Conservation (phyloP, 2,888 invertebrate genomes). For the Laothoe populi region DNA sequence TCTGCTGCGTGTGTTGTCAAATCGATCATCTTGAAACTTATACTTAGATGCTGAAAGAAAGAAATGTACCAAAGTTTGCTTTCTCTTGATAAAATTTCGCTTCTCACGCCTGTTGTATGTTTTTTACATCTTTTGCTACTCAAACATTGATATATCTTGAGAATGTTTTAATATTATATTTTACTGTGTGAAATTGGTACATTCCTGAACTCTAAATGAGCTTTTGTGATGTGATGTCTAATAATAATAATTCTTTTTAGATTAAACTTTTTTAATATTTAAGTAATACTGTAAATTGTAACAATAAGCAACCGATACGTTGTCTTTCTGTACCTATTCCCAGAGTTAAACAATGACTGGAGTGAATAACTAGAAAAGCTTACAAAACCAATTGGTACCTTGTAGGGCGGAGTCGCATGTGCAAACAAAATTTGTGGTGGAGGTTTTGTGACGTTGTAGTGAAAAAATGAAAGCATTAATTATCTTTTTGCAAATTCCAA, state of each 20-base stretch:
- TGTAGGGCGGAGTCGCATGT: constrained; percentile 62
- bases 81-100: constrained; percentile 22
- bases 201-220: constrained; percentile 72
- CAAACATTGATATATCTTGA: constrained; percentile 10
- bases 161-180: constrained; percentile 19
- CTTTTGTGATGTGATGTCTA: constrained; percentile 83
- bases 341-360: not conserved
- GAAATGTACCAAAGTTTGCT: constrained; percentile 68
- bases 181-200: constrained; percentile 59
- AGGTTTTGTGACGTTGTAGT: constrained; percentile 70
- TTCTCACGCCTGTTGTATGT: constrained; percentile 30
- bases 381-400: constrained; percentile 1
- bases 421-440: constrained; percentile 68
- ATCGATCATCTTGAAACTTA: constrained; percentile 73
- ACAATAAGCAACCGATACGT: not conserved
- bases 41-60: constrained; percentile 74
- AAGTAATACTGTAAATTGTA: constrained; percentile 6
- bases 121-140: constrained; percentile 21
- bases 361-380: not conserved
- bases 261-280: constrained; percentile 16
- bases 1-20: constrained; percentile 83
- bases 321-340: constrained; percentile 5
- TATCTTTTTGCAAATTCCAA: constrained; percentile 72
- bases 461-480: constrained; percentile 54
- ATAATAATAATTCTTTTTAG: constrained; percentile 39